phyloP scores from a whole-genome alignment of 1,140 invertebrate species.

The Ericerus pela region DNA sequence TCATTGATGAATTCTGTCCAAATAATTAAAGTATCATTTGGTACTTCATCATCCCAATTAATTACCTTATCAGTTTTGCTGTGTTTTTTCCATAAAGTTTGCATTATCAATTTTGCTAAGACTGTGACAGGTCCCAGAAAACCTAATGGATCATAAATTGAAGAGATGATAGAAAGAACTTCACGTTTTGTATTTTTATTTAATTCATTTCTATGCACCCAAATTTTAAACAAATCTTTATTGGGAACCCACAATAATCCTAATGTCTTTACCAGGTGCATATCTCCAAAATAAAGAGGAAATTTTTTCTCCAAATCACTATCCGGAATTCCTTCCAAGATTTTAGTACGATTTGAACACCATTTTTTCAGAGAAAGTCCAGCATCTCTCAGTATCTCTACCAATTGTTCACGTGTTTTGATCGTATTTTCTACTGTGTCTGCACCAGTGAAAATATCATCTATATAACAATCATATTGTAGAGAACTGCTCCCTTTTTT shows the following conservation, averaged over 20 bases:
- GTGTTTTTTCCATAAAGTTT: constrained; percentile 18
- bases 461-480: constrained; percentile 32
- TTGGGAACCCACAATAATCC: constrained; percentile 13
- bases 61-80: background rate
- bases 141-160: constrained; percentile 26
- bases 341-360: background rate
- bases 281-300: background rate
- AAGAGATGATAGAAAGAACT: constrained; percentile 20
- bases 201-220: background rate
- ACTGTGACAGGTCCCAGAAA: constrained; percentile 23
- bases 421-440: background rate
- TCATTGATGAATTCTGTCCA: constrained; percentile 2
- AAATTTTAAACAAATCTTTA: constrained; percentile 1
- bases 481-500: constrained; percentile 22
- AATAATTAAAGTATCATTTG: background rate
- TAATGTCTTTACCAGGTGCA: constrained; percentile 5
- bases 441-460: constrained; percentile 24
- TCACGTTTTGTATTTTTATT: constrained; percentile 13
- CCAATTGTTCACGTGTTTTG: background rate
- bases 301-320: background rate
- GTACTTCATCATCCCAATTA: constrained; percentile 15
- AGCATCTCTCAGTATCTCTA: background rate
- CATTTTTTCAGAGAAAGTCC: constrained; percentile 15
- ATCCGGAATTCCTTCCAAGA: background rate
- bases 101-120: constrained; percentile 17